A percentile compares a stretch with the other conserved stretches of the same genome.
Conservation (phyloP, 2,797 vertebrate species). For the Diceros bicornis region DNA sequence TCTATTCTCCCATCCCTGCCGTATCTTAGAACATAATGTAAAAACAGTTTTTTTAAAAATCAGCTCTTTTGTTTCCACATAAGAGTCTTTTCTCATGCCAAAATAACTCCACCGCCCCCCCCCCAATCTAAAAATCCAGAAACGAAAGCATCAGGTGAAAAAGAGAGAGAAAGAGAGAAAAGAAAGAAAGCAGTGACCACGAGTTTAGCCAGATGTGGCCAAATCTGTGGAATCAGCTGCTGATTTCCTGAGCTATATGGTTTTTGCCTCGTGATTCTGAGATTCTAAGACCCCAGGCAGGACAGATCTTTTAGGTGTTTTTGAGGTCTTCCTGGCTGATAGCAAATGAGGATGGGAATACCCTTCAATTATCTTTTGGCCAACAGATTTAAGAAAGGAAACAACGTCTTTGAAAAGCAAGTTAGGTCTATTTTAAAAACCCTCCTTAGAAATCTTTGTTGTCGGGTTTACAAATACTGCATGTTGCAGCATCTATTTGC, state of each 20-base stretch:
- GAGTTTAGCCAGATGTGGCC: constrained; percentile 21
- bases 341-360: constrained; percentile 64
- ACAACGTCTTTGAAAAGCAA: constrained; percentile 82
- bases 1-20: constrained; percentile 68
- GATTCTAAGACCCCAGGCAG: not conserved
- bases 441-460: constrained; percentile 87
- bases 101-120: constrained; percentile 25
- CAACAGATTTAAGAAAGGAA: constrained; percentile 79
- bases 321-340: constrained; percentile 68
- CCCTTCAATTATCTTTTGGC: constrained; percentile 72
- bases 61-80: constrained; percentile 54
- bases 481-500: constrained; percentile 89
- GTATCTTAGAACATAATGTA: constrained; percentile 69
- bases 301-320: constrained; percentile 57
- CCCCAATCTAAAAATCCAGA: constrained; percentile 62
- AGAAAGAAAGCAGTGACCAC: constrained; percentile 8
- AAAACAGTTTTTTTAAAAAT: constrained; percentile 58
- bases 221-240: constrained; percentile 39
- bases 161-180: not conserved
- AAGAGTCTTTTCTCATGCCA: constrained; percentile 49
- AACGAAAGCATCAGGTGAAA: constrained; percentile 55
- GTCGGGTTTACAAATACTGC: constrained; percentile 89
- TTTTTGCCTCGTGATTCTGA: constrained; percentile 54
- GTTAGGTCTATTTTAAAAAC: constrained; percentile 74
- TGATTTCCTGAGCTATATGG: constrained; percentile 48